Percentiles rank a stretch among this genome's conserved stretches.
Evolutionary conservation across 2,113 vertebrate species (phyloP).

Genomic region (Delphinapterus leucas): DNA sequence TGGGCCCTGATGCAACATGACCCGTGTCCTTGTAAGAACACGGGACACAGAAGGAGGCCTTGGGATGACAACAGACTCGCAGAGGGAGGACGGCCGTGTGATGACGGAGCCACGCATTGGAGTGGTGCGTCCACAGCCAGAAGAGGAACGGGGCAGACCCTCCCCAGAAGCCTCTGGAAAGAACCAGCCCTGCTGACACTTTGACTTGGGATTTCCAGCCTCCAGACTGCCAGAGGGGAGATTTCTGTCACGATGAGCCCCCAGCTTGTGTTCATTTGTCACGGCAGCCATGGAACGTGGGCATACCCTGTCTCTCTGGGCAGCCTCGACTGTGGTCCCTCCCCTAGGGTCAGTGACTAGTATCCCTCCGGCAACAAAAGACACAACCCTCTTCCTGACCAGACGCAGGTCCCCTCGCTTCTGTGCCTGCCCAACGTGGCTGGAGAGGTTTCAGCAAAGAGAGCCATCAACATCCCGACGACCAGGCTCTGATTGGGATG

Average conservation of each 20-base stretch:
- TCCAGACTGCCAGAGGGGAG: fast-evolving
- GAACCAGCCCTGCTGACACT: fast-evolving
- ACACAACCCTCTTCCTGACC: neutral
- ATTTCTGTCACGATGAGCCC: fast-evolving
- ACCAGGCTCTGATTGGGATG: fast-evolving
- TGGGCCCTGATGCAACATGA: neutral
- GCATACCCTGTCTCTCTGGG: fast-evolving
- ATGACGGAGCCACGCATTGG: fast-evolving
- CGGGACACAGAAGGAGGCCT: neutral
- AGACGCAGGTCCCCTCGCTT: fast-evolving
- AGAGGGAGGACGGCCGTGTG: fast-evolving
- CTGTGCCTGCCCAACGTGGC: fast-evolving
- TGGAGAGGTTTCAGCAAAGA: no score
- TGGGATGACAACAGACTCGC: fast-evolving
- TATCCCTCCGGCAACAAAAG: fast-evolving
- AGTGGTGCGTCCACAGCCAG: fast-evolving
- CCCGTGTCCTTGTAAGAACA: neutral
- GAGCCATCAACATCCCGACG: neutral
- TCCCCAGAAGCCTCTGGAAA: fast-evolving
- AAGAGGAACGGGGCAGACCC: fast-evolving
- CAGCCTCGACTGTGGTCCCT: neutral
- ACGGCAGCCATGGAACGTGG: fast-evolving
- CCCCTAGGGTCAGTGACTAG: no score
- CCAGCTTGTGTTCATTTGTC: fast-evolving
- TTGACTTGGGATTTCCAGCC: fast-evolving